Conservation (phyloP, 2,797 vertebrate genomes). For the Acanthurus lineatus region DNA sequence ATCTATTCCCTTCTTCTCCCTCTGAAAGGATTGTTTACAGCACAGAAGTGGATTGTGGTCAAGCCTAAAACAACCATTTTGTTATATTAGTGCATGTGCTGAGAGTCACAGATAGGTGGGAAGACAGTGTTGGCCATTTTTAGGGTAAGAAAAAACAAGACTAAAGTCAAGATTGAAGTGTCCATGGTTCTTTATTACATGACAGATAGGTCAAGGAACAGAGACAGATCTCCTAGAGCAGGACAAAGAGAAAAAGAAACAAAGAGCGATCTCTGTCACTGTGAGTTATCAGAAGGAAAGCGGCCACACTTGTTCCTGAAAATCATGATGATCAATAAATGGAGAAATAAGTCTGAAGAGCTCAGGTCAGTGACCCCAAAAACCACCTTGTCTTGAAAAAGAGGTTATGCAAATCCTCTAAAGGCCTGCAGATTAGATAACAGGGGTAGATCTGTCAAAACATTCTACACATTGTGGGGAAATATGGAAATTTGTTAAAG, state of each 20-base stretch:
- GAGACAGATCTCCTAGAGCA: too few species aligned
- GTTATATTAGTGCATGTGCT: background rate
- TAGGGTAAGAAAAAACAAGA: background rate
- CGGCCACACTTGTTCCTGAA: background rate
- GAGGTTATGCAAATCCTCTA: background rate
- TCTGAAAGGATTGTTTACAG: background rate
- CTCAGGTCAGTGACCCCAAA: background rate
- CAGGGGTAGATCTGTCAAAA: background rate
- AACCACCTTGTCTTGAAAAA: background rate
- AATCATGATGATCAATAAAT: background rate
- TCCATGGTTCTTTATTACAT: background rate
- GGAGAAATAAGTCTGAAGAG: background rate
- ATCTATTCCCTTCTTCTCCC: background rate
- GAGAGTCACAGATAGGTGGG: slow-evolving; percentile 7
- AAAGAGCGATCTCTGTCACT: background rate
- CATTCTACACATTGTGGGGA: background rate
- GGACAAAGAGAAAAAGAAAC: background rate
- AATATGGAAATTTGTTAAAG: background rate
- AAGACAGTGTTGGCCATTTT: background rate
- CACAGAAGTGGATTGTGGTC: background rate
- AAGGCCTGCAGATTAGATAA: background rate
- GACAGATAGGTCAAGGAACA: background rate
- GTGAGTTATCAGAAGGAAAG: background rate
- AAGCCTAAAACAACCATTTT: slow-evolving; percentile 17
- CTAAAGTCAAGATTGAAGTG: too few species aligned